A percentile compares a stretch with the other conserved stretches of the same genome.
These are phyloP conservation scores for Drosophila paranaensis DNA, from an alignment of 2,888 invertebrate species.

Conservation along the genomic window DNA sequence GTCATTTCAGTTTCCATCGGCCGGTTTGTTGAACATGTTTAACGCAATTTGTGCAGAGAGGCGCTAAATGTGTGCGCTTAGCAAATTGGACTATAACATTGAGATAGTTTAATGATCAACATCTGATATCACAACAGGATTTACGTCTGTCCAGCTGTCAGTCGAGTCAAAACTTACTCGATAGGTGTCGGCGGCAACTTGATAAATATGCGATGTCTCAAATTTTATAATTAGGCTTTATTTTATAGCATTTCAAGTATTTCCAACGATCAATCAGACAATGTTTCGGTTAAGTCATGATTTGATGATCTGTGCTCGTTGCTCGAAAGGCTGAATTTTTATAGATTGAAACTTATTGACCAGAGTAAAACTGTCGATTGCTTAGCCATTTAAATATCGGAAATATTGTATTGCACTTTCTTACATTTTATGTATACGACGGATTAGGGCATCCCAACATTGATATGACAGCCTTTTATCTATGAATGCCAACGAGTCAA, in stretches of 20 bases:
- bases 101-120: constrained; percentile 50
- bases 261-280: too few species aligned
- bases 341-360: background rate
- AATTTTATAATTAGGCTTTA: too few species aligned
- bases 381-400: background rate
- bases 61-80: constrained; percentile 62
- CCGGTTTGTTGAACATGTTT: constrained; percentile 2
- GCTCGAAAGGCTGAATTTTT: too few species aligned
- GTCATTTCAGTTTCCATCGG: constrained; percentile 31
- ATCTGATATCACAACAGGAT: constrained; percentile 57
- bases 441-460: too few species aligned
- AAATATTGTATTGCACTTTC: background rate
- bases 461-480: too few species aligned
- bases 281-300: too few species aligned
- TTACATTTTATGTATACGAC: too few species aligned
- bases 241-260: too few species aligned
- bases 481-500: too few species aligned
- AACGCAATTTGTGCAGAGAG: constrained; percentile 22
- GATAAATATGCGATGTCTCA: constrained; percentile 10
- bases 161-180: constrained; percentile 13
- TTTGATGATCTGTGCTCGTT: too few species aligned
- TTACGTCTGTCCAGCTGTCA: constrained; percentile 24
- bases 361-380: background rate
- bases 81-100: constrained; percentile 70
- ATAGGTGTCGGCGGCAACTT: background rate